Base-by-base conservation (phyloP, 2,113 vertebrate species). In the Indri indri region DNA sequence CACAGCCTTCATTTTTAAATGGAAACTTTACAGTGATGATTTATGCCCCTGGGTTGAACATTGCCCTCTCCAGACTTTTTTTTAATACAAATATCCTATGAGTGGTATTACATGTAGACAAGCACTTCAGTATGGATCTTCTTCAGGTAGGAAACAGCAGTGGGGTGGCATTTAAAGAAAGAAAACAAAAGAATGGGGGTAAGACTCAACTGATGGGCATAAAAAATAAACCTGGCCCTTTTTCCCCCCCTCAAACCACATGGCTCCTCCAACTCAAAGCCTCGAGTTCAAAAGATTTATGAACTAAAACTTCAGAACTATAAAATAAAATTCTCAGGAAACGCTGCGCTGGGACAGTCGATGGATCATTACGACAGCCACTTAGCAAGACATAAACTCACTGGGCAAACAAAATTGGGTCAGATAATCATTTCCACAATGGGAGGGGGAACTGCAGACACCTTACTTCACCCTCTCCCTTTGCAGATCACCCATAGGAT, bases 281-380 rank as follows among this genome's bases (percentile, higher is more conserved):
- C 92, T 89, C 42, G 87, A 95, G 91, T 96, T 87, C 83, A 66
- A 74, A 97, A 93, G 97, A 96, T 97, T 97, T 96, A 95, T 95
- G 94, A 94, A 91, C 97, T 93, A 87, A 86, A 83, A 91, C 91
- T 94, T 91, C 88, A 96, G 68, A 97, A 91, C 95, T 80, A 85
- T 93, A 91, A 97, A 96, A 97, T 96, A 96, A 93, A 97, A 95
- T 70, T 79, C 79, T 87, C 94, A 52, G 95, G 74, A 95, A 98
- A 95, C 4, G 79, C 61, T 83, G 85, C 40, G 85, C 47, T 57
- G 68, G 63, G 82, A 97, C 82, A 94, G 88, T 68, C 68, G 4
- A 96, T 95, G 90, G 96, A 91, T 95, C 95, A 87, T 96, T 97
- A 93, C 94, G 93, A 82, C 77, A 68, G 95, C 89, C 83, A 76